These are phyloP conservation scores for Tetrapedia diversipes DNA, from an alignment of 2,888 invertebrate genomes.

Conservation along the genomic window DNA sequence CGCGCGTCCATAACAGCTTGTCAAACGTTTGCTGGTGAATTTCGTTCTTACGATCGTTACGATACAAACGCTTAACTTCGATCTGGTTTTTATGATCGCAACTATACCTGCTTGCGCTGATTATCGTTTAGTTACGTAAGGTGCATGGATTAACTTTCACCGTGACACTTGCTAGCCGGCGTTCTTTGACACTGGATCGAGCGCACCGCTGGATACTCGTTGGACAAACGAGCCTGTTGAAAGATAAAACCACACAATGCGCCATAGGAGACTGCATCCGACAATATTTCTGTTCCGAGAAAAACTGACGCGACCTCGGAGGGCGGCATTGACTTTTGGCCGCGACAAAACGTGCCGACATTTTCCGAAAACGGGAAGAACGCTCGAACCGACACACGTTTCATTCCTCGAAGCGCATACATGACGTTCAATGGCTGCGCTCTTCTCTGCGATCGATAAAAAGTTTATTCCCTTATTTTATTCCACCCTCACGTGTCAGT, in stretches of 20 bases:
- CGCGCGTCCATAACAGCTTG: conserved; percentile 10
- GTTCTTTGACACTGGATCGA: conserved; percentile 63
- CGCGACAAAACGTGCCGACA: conserved; percentile 41
- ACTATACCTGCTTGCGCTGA: conserved; percentile 16
- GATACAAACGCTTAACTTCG: background rate
- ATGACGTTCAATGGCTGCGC: too few species aligned
- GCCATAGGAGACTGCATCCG: conserved; percentile 66
- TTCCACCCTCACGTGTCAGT: background rate
- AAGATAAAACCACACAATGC: conserved; percentile 80
- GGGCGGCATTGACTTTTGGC: conserved; percentile 53
- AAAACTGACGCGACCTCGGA: conserved; percentile 40
- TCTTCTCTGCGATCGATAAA: too few species aligned
- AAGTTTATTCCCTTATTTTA: background rate
- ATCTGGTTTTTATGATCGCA: background rate
- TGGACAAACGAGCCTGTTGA: conserved; percentile 78
- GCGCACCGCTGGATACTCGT: conserved; percentile 69
- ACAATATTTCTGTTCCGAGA: conserved; percentile 64
- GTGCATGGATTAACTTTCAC: conserved; percentile 34
- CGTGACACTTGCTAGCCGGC: conserved; percentile 62
- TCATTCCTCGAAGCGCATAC: background rate
- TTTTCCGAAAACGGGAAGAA: conserved; percentile 21
- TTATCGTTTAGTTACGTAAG: too few species aligned
- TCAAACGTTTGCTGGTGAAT: conserved; percentile 9
- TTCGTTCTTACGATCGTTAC: too few species aligned
- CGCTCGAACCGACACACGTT: background rate